Base-by-base conservation (phyloP, 2,113 vertebrate genomes). In the Lepisosteus oculatus region DNA sequence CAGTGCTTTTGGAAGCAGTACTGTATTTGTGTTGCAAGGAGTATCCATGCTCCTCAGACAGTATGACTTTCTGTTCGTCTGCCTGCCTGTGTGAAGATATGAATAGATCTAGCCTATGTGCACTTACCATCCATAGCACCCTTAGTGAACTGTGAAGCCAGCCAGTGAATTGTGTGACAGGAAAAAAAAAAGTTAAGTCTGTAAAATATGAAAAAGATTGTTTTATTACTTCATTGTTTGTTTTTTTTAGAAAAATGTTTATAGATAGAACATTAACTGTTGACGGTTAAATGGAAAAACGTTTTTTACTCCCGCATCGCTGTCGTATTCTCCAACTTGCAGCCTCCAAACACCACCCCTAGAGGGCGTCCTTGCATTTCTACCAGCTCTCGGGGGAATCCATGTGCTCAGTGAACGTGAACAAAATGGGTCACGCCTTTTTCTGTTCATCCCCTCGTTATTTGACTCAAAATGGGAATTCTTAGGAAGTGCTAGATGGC, bases 141-240 rank as follows among this genome's bases (percentile, higher is more conserved):
- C 67, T 71, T 67, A 72, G 65, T 74, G 76, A 77, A 84, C 79
- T 81, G 80, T 81, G 83, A 82, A 79, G 75, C 77, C 78, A 78
- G 78, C 74, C 17, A 75, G 74, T 78, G 55, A 78, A 79, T 76
- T 47, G 76, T 80, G 74, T 65, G 64, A 14, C 45, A 66, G 45
- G 7, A 59, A 12, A 59, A 8, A 4, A 51, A 51, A 5, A 9
- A 6, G 47, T 51, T 51, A 5, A 59, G 7, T 59, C n/a, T 59
- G 56, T 59, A 59, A 59, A 59, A 59, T 59, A 59, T 59, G 71
- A 62, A 61, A 54, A 67, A 43, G 9, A n/a, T 61, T 59, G 57
- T 62, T 71, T 42, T 72, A 63, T 67, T 67, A 55, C 64, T 59
- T 67, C 17, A 57, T 47, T 57, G 65, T 70, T 71, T 43, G 41